These are phyloP conservation scores for Palythoa heliodiscus DNA, from an alignment of 92 coral and sea anemone genomes.

Conservation along the genomic window DNA sequence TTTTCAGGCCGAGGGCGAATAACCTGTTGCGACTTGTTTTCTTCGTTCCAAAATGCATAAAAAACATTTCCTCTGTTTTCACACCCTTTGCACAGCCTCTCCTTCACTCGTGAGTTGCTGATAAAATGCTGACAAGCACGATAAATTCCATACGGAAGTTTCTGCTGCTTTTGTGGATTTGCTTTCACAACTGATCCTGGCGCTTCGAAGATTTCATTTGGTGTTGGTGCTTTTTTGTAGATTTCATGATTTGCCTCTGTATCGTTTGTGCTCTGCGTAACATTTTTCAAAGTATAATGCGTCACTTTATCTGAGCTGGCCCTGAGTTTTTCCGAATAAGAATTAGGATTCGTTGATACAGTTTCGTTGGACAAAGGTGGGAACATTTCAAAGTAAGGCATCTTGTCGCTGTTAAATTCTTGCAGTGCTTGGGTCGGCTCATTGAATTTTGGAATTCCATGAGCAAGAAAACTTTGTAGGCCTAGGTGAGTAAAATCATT, in stretches of 20 bases:
- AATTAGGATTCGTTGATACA: background rate
- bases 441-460: background rate
- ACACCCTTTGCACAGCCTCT: slow-evolving; percentile 20
- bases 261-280: background rate
- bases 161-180: background rate
- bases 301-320: background rate
- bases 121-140: slow-evolving; percentile 3
- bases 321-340: background rate
- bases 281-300: background rate
- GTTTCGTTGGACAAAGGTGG: slow-evolving; percentile 11
- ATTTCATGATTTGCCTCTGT: background rate
- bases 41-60: slow-evolving; percentile 19
- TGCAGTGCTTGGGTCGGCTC: background rate
- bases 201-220: background rate
- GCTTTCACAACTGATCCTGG: background rate
- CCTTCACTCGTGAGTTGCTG: background rate
- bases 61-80: slow-evolving; percentile 9
- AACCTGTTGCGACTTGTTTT: background rate
- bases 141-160: slow-evolving; percentile 4
- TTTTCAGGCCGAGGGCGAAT: slow-evolving; percentile 9
- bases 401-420: background rate
- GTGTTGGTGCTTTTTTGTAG: background rate
- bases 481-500: background rate
- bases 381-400: slow-evolving; percentile 1
- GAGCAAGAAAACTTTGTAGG: background rate